Percentiles rank a stretch among this genome's conserved stretches.
Evolutionary conservation across 2,888 invertebrate genomes (phyloP).

Genomic region (Anagyrus pseudococci): DNA sequence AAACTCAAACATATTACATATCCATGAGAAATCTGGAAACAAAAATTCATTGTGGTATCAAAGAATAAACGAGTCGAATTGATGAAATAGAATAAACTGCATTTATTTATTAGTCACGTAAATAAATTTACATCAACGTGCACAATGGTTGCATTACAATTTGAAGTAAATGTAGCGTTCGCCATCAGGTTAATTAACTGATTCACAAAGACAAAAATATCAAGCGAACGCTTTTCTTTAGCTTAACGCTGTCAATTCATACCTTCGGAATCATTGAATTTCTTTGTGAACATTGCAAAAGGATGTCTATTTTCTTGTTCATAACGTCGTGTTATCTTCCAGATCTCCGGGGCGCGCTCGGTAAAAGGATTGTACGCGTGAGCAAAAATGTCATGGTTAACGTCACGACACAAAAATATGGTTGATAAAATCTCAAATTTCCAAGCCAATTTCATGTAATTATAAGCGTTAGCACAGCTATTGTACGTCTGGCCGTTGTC

Average conservation of each 20-base stretch:
- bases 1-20: not conserved
- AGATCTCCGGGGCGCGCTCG: not conserved
- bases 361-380: conserved; percentile 15
- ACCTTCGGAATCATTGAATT: conserved; percentile 10
- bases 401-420: conserved; percentile 9
- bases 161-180: no score
- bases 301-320: conserved; percentile 17
- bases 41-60: not conserved
- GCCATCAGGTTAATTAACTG: no score
- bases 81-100: no score
- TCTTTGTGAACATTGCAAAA: conserved; percentile 11
- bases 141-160: not conserved
- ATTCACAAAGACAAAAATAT: no score
- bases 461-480: not conserved
- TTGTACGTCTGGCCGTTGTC: not conserved
- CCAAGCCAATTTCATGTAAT: conserved; percentile 15
- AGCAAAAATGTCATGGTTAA: not conserved
- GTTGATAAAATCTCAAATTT: conserved; percentile 10
- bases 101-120: no score
- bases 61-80: no score
- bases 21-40: not conserved
- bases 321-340: conserved; percentile 1
- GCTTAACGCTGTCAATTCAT: no score
- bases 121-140: no score
- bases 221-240: no score